A percentile compares a stretch with the other conserved stretches of the same genome.
phyloP scores from a whole-genome alignment of 2,888 invertebrate genomes.

The Torymus texanus region DNA sequence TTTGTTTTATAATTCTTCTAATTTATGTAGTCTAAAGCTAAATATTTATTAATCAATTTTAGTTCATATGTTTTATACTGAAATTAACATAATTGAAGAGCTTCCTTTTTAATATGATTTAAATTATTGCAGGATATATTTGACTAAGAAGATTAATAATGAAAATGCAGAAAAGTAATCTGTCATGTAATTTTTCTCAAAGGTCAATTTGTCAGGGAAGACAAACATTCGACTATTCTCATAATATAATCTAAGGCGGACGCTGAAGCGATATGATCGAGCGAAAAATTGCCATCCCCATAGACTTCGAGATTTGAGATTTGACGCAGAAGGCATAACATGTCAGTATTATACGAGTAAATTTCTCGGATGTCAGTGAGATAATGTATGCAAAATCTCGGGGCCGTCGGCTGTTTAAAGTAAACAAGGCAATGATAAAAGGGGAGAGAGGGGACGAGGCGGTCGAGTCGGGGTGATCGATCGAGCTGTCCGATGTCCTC shows the following conservation, averaged over 20 bases:
- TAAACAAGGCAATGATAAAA: slow-evolving; percentile 23
- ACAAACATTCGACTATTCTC: slow-evolving; percentile 23
- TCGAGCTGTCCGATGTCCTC: slow-evolving; percentile 37
- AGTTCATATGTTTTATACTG: too few species aligned
- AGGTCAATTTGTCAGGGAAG: slow-evolving; percentile 22
- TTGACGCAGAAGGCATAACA: not conserved
- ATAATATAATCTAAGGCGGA: not conserved
- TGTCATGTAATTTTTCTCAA: not conserved
- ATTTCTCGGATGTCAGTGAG: slow-evolving; percentile 15
- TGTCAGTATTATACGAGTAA: not conserved
- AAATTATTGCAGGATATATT: too few species aligned
- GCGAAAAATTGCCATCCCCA: slow-evolving; percentile 29
- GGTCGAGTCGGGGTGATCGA: slow-evolving; percentile 28
- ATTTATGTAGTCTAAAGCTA: too few species aligned
- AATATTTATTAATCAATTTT: too few species aligned
- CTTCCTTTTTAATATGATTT: too few species aligned
- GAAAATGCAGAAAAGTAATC: too few species aligned
- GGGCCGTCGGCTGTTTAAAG: slow-evolving; percentile 23
- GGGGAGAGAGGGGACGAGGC: not conserved
- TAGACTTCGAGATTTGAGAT: slow-evolving; percentile 23
- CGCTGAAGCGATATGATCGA: slow-evolving; percentile 27
- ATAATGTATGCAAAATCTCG: slow-evolving; percentile 37
- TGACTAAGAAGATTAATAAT: too few species aligned
- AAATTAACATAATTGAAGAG: too few species aligned
- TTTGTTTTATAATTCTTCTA: too few species aligned